phyloP scores from a whole-genome alignment of 2,888 invertebrate species.

The Schrankia costaestrigalis region DNA sequence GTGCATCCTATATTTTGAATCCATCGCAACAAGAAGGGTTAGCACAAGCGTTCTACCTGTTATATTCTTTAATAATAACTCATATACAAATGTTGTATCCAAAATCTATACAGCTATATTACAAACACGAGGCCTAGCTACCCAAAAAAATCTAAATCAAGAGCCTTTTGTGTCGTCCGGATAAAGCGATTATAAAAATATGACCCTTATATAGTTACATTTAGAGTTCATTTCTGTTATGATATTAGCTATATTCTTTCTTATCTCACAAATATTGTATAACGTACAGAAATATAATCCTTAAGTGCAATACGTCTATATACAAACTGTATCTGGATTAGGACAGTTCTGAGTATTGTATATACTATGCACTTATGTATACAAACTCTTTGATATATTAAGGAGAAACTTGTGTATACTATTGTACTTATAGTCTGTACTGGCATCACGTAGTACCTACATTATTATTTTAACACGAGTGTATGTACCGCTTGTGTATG shows the following conservation, averaged over 20 bases:
- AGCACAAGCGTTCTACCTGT: no score
- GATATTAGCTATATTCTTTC: constrained; percentile 13
- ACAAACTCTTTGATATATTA: no score
- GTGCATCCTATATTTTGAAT: no score
- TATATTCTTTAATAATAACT: no score
- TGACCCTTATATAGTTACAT: constrained; percentile 9
- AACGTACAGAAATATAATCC: constrained; percentile 24
- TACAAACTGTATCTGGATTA: constrained; percentile 13
- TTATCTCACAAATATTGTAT: constrained; percentile 26
- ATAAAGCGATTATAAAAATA: constrained; percentile 16
- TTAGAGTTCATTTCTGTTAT: constrained; percentile 14
- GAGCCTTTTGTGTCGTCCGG: constrained; percentile 21
- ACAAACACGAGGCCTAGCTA: constrained; percentile 14
- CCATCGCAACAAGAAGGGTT: no score
- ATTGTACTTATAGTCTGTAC: no score
- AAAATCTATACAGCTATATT: constrained; percentile 20
- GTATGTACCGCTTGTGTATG: no score
- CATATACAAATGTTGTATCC: constrained; percentile 3
- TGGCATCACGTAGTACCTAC: no score
- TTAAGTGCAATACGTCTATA: constrained; percentile 18
- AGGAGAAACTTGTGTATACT: no score
- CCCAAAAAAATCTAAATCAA: constrained; percentile 13
- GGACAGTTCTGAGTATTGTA: constrained; percentile 1
- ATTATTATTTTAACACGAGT: no score
- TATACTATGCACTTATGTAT: no score